Evolutionary conservation across 2,797 vertebrate genomes (phyloP), one percentile per base, ranked within the genome.

Genomic region (Selene dorsalis): DNA sequence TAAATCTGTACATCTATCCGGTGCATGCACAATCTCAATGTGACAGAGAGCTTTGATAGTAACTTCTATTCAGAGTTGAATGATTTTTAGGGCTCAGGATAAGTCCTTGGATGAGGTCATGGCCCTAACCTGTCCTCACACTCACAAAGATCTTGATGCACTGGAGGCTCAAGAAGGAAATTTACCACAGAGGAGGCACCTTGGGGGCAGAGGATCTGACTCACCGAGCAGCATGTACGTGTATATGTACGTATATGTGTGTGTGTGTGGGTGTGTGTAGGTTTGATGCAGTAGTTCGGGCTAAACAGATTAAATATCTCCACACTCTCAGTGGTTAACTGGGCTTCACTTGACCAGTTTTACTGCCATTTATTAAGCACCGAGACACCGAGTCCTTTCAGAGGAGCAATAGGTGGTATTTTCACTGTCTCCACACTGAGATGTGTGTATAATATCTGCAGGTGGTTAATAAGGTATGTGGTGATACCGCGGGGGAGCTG

Each of bases 1-100:
- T 84, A 88, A 88, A 85, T 84, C 85, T 66, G 73, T 68, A 75
- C 63, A 73, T 83, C 82, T 70, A 81, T 87, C 80, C 70, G 38
- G 11, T 30, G 65, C 58, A 2, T 3, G 2, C 62, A 28, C 67
- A 60, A 75, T 80, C 83, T 80, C 80, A 53, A 59, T 13, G 55
- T 76, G 82, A 71, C 75, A 76, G 57, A 17, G 68, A 86, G 82
- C 80, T 73, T 80, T 79, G 74, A 89, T 75, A 57, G 63, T 1
- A n/a, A 72, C 64, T 69, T 69, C 65, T 75, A 78, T 84, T 90
- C 72, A 88, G 82, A 88, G 53, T 83, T 66, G 75, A 75, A 88
- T 86, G 72, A 84, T 83, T 75, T 39, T 80, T 7, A 41, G 67
- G 32, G 77, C 73, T 89, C 80, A 83, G 20, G 7, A 58, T 82